Conservation (phyloP, 2,113 vertebrate species). For the Otis tarda region DNA sequence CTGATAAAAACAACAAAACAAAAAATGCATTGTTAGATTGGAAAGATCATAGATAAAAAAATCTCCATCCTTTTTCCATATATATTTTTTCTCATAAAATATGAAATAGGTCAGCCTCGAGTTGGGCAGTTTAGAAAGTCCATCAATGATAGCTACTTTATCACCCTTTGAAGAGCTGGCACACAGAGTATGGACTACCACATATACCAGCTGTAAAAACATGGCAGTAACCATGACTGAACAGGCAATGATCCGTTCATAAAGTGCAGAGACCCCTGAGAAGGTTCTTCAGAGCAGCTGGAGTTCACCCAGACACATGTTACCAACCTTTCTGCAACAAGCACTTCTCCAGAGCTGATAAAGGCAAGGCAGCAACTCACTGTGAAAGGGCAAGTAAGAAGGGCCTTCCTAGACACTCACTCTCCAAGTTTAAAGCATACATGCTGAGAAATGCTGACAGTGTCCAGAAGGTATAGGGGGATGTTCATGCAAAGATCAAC, state of each 20-base stretch:
- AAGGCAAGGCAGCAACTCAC: background rate
- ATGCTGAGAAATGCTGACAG: background rate
- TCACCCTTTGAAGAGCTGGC: background rate
- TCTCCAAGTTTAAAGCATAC: background rate
- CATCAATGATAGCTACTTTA: background rate
- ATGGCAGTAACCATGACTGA: background rate
- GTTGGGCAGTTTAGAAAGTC: background rate
- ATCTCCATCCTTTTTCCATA: background rate
- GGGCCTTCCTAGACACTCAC: background rate
- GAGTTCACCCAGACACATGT: background rate
- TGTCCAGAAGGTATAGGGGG: background rate
- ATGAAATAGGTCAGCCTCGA: background rate
- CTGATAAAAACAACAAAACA: slow-evolving; percentile 47
- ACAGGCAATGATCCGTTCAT: background rate
- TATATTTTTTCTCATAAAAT: background rate
- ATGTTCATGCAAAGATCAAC: background rate
- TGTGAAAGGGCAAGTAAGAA: background rate
- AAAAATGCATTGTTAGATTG: slow-evolving; percentile 11
- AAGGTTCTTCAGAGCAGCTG: background rate
- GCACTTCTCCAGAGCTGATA: background rate
- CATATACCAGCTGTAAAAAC: background rate
- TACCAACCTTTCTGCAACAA: background rate
- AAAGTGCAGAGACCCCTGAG: background rate
- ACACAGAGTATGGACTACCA: background rate
- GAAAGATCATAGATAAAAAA: background rate